A percentile compares a stretch with the other conserved stretches of the same genome.
phyloP scores from a whole-genome alignment of 2,113 vertebrate species.

The Antechinus stuartii region DNA sequence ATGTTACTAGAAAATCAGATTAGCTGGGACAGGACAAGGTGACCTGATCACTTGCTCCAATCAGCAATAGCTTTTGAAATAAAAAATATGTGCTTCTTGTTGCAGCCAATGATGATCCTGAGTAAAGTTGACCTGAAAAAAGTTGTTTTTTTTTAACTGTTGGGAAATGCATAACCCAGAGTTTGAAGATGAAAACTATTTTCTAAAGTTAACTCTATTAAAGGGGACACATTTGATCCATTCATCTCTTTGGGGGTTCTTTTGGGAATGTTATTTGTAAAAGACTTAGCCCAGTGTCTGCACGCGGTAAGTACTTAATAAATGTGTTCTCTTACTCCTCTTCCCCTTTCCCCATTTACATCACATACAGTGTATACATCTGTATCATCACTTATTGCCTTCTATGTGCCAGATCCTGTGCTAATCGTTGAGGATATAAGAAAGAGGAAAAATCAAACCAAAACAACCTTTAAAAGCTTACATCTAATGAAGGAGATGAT shows the following conservation, averaged over 20 bases:
- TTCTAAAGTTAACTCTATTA: background rate
- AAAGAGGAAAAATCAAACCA: background rate
- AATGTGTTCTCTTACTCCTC: background rate
- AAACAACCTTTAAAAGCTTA: background rate
- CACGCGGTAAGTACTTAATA: background rate
- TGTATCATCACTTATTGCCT: background rate
- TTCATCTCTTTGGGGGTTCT: background rate
- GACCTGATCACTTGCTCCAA: slow-evolving; percentile 47
- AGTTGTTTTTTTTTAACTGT: background rate
- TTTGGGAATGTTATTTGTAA: background rate
- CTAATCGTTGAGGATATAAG: background rate
- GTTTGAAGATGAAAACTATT: background rate
- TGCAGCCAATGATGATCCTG: background rate
- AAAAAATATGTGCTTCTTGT: background rate
- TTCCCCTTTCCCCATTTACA: background rate
- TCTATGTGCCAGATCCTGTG: background rate
- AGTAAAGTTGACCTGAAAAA: background rate
- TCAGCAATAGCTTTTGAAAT: background rate
- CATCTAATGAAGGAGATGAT: background rate
- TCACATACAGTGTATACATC: background rate
- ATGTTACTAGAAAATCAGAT: slow-evolving; percentile 61
- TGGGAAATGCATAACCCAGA: background rate
- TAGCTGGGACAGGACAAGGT: slow-evolving; percentile 54
- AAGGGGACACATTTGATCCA: background rate
- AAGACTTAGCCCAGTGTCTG: background rate